Percentiles rank a stretch among this genome's conserved stretches.
phyloP scores from a whole-genome alignment of 2,113 vertebrate species.

The Piaya cayana region DNA sequence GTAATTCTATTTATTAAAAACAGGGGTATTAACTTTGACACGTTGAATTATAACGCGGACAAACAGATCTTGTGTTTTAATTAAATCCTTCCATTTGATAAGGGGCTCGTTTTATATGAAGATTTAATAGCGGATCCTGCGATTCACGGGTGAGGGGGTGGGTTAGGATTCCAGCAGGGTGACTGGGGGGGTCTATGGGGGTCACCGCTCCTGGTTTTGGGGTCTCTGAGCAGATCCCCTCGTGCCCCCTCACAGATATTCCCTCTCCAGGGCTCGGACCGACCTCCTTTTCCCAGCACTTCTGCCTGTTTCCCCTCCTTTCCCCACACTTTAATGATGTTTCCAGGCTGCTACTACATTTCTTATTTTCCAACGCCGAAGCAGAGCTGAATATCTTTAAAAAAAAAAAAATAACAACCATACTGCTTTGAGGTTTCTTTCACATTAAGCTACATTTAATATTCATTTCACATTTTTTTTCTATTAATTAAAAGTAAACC shows the following conservation, averaged over 20 bases:
- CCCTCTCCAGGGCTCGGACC: neutral
- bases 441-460: slow-evolving; percentile 97
- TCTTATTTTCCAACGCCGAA: slow-evolving; percentile 70
- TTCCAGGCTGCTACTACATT: neutral
- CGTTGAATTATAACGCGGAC: slow-evolving; percentile 74
- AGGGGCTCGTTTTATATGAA: slow-evolving; percentile 38
- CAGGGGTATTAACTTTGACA: slow-evolving; percentile 78
- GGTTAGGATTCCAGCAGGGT: neutral
- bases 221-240: neutral
- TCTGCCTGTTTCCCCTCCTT: slow-evolving; percentile 4
- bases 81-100: slow-evolving; percentile 75
- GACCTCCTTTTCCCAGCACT: neutral
- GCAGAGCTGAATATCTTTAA: slow-evolving; percentile 73
- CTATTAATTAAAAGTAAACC: slow-evolving; percentile 99
- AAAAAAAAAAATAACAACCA: slow-evolving; percentile 57
- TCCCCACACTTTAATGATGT: neutral
- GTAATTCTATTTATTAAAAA: slow-evolving; percentile 82
- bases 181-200: neutral
- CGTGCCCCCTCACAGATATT: no score
- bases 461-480: slow-evolving; percentile 94
- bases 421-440: slow-evolving; percentile 82
- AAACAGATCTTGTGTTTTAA: slow-evolving; percentile 78
- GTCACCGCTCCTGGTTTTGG: neutral
- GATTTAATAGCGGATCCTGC: slow-evolving; percentile 62
- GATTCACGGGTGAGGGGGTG: neutral